Evolutionary conservation across 2,113 vertebrate species (phyloP), one percentile per base, ranked within the genome.

Genomic region (Saccopteryx leptura): DNA sequence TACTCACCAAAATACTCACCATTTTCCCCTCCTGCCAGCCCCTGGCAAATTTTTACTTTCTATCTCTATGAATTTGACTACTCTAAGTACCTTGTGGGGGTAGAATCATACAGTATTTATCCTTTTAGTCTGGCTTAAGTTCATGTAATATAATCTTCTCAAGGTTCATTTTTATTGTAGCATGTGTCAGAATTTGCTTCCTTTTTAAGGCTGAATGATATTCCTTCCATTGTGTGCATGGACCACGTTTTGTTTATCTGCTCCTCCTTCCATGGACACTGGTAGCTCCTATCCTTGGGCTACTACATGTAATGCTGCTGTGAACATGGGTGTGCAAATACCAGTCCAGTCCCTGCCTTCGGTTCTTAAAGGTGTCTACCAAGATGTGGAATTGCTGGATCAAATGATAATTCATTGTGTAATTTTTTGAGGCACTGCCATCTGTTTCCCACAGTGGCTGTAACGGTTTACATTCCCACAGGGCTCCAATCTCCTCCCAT

Each of bases 161-260:
- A 4, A 18, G 54, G 46, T 63, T 21, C 63, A 63, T n/a, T 19
- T 5, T 1, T 46, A 46, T 39, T 24, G 17, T 23, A 19, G 23
- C 54, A 0, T 0, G 17, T 78, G 61, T 78, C 23, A 69, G 28
- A 46, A 60, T 54, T 13, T 39, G 63, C 50, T 33, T 78, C 87
- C 61, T 78, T 78, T 54, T 52, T 39, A 50, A 71, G 46, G 61
- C 52, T 24, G 71, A 56, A 10, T 31, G 69, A 24, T 5, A 5
- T 9, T 75, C 60, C 7, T 0, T 15, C 31, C 9, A 0, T 18
- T 2, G 18, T 52, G 0, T 33, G 28, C 11, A 7, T 4, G 9
- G 8, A 60, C 33, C n/a, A 33, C 33, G 2, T 4, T 52, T n/a
- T n/a, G 11, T 54, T 28, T 65, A n/a, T 33, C 33, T 17, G 2